phyloP scores from a whole-genome alignment of 2,888 invertebrate genomes.

The Troides aeacus region DNA sequence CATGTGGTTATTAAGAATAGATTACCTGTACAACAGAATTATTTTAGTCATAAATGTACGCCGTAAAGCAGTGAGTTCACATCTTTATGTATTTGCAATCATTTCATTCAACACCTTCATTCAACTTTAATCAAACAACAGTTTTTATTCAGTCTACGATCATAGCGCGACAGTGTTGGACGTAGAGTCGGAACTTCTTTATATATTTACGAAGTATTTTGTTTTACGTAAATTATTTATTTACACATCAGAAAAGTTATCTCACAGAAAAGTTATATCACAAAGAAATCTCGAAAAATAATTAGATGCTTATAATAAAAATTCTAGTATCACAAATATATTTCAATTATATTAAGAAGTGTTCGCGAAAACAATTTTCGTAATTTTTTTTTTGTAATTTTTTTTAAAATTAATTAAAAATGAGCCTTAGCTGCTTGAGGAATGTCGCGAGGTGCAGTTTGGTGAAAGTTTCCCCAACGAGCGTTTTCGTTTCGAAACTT shows the following conservation, averaged over 20 bases:
- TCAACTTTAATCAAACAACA: slow-evolving; percentile 24
- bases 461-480: slow-evolving; percentile 67
- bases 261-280: no score
- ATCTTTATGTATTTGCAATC: slow-evolving; percentile 15
- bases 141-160: slow-evolving; percentile 49
- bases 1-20: no score
- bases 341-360: slow-evolving; percentile 15
- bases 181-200: slow-evolving; percentile 43
- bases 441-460: slow-evolving; percentile 58
- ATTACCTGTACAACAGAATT: no score
- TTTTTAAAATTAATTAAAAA: slow-evolving; percentile 41
- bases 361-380: background rate
- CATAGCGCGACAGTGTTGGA: slow-evolving; percentile 57
- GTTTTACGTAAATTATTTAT: slow-evolving; percentile 44
- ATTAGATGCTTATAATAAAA: slow-evolving; percentile 19
- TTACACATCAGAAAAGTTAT: slow-evolving; percentile 31
- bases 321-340: background rate
- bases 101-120: slow-evolving; percentile 27
- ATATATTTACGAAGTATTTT: slow-evolving; percentile 46
- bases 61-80: no score
- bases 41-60: no score
- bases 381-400: slow-evolving; percentile 6
- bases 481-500: slow-evolving; percentile 63
- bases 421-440: slow-evolving; percentile 71
- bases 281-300: slow-evolving; percentile 13